Base-by-base conservation (phyloP, 1,140 invertebrate genomes). In the Diorhabda sublineata region DNA sequence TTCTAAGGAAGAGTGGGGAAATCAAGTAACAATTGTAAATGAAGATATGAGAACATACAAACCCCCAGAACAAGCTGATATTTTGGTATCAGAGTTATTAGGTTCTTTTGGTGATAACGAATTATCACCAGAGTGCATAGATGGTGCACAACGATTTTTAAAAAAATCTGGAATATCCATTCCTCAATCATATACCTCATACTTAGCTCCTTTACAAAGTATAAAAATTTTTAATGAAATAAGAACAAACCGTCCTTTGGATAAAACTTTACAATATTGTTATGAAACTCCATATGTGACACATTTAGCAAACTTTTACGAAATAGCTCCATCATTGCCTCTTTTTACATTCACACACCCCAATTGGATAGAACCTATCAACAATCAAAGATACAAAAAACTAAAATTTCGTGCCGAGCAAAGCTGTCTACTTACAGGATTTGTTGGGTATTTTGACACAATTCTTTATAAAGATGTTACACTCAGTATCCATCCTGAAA, bases 91-190 rank as follows among this genome's bases (percentile, higher is more conserved):
- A 6, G 98, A 99, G 84, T 84, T 99, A 11, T 84, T 99, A 5
- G 94, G 98, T 4, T 99, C 97, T 6, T 99, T 99, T 86, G 97
- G 96, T 26, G 97, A 99, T 81, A 99, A 99, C 82, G 98, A 99
- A 84, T 86, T 99, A 2, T 98, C 95, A 2, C 98, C 98, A 0
- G 98, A 99, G 83, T 99, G 98, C 84, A 85, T 99, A 8, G 96
- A 99, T 85, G 96, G 97, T 4, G 96, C 95, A 8, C 90, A 96
- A 75, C 87, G 90, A 58, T 92, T 96, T 73, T 82, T 98, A 0
- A 96, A 94, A 85, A 87, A 90, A 59, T 90, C 90, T 84, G 96
- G 96, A 26, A 92, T 98, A 66, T 96, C 93, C 78, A 98, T 99
- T 81, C 97, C 97, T 4, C 82, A 82, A 73, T 88, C 89, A 66